phyloP scores from a whole-genome alignment of 2,797 vertebrate species.

The Chaunax sp. region DNA sequence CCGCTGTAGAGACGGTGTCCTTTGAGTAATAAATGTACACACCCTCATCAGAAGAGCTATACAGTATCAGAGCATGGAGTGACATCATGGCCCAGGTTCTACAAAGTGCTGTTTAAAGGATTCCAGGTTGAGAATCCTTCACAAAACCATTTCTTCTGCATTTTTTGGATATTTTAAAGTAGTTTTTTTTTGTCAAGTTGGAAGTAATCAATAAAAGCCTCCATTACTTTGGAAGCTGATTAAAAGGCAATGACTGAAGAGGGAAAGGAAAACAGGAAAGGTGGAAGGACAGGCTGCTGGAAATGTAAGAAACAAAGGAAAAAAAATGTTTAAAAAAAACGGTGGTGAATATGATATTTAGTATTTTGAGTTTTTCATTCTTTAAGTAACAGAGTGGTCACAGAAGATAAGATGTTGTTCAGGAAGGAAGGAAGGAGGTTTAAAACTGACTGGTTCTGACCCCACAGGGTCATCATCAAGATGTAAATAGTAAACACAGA shows the following conservation, averaged over 20 bases:
- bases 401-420: too few relatives aligned
- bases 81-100: constrained; percentile 2
- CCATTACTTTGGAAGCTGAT: not conserved
- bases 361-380: too few relatives aligned
- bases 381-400: too few relatives aligned
- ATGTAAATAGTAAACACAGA: too few relatives aligned
- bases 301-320: not conserved
- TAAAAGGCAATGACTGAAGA: not conserved
- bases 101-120: not conserved
- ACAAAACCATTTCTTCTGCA: too few relatives aligned
- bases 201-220: not conserved
- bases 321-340: too few relatives aligned
- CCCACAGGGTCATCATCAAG: too few relatives aligned
- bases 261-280: not conserved
- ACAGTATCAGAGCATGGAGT: not conserved
- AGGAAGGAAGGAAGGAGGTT: too few relatives aligned
- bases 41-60: constrained; percentile 18
- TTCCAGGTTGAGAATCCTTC: not conserved
- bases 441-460: too few relatives aligned
- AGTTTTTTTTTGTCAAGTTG: not conserved
- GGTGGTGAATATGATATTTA: too few relatives aligned
- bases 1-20: constrained; percentile 26
- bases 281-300: not conserved
- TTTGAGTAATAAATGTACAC: constrained; percentile 27
- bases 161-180: not conserved